These are phyloP conservation scores for Torymus auratus DNA, from an alignment of 2,888 invertebrate species.

Conservation along the genomic window DNA sequence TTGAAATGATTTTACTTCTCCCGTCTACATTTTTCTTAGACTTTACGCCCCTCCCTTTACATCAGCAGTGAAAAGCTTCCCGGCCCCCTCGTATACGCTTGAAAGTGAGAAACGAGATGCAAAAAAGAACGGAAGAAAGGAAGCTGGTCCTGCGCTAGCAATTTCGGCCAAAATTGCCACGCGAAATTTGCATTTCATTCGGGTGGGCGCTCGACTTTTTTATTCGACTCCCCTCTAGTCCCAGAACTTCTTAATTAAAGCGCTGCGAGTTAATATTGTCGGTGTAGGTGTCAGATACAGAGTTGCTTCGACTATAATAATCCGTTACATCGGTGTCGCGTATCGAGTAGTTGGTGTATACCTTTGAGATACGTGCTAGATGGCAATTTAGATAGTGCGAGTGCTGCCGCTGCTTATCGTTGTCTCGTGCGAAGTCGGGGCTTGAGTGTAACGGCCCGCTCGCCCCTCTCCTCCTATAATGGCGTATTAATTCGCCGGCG, in stretches of 20 bases:
- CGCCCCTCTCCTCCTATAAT: too few species aligned
- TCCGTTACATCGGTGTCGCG: too few species aligned
- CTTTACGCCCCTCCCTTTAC: constrained; percentile 1
- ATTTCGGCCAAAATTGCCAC: background rate
- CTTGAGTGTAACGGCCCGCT: too few species aligned
- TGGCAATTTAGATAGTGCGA: too few species aligned
- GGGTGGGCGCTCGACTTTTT: constrained; percentile 5
- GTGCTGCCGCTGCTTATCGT: too few species aligned
- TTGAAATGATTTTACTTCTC: constrained; percentile 7
- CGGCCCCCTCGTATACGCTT: too few species aligned
- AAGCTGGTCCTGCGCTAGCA: background rate
- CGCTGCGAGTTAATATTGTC: constrained; percentile 17
- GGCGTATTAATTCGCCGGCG: too few species aligned
- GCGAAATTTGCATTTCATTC: constrained; percentile 28
- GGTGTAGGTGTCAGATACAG: background rate
- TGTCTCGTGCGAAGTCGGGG: too few species aligned
- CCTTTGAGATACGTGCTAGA: too few species aligned
- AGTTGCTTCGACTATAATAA: too few species aligned
- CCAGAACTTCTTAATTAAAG: constrained; percentile 32
- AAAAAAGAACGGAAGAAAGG: constrained; percentile 8
- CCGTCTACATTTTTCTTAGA: background rate
- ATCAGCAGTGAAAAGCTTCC: constrained; percentile 12
- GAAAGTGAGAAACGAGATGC: background rate
- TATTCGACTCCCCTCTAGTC: background rate
- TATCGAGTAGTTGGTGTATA: too few species aligned